These are phyloP conservation scores for Pithys albifrons DNA, from an alignment of 2,113 vertebrate species.

Conservation along the genomic window DNA sequence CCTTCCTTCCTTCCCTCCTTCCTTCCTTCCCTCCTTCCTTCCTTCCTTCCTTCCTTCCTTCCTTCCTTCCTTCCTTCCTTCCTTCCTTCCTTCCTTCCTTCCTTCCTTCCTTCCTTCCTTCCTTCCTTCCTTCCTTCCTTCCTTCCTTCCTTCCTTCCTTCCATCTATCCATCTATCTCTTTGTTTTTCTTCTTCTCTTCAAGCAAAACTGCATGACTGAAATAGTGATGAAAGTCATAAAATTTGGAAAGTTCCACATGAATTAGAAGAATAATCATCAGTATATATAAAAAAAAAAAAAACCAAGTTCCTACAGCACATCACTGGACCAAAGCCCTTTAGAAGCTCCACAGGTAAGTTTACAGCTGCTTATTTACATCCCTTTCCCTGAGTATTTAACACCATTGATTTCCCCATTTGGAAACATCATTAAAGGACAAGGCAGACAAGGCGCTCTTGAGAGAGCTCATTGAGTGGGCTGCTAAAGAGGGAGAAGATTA, in stretches of 20 bases:
- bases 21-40: too few species aligned
- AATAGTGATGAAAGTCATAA: background rate
- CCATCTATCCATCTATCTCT: too few species aligned
- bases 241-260: background rate
- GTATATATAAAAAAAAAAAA: background rate
- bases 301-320: background rate
- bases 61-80: too few species aligned
- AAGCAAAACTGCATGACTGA: background rate
- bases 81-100: too few species aligned
- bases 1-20: too few species aligned
- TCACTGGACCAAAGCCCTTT: background rate
- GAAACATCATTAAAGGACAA: constrained; percentile 32
- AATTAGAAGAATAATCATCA: background rate
- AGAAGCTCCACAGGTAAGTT: background rate
- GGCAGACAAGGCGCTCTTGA: background rate
- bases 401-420: constrained; percentile 26
- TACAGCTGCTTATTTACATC: constrained; percentile 23
- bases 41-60: too few species aligned
- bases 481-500: constrained; percentile 50
- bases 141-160: too few species aligned
- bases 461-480: constrained; percentile 29
- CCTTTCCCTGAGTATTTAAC: constrained; percentile 17
- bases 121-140: too few species aligned
- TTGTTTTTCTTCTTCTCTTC: background rate
- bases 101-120: too few species aligned